Percentiles rank a stretch among this genome's conserved stretches.
Conservation (phyloP, 2,797 vertebrate genomes). For the Spatula clypeata region DNA sequence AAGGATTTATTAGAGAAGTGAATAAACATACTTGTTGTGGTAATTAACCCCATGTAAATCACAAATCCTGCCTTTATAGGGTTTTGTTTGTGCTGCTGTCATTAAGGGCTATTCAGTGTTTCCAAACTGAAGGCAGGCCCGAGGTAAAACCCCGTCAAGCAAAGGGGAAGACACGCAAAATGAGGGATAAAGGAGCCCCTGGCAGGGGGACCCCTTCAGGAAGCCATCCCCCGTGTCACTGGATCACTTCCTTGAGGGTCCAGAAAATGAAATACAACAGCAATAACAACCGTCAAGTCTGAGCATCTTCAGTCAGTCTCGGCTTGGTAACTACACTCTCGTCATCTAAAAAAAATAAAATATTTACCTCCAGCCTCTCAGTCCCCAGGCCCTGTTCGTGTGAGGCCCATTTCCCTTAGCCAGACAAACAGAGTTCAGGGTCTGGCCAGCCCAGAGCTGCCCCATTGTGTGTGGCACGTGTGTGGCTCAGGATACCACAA, state of each 20-base stretch:
- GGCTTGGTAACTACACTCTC: background rate
- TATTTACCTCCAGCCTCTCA: background rate
- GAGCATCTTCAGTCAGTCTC: background rate
- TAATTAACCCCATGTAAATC: slow-evolving; percentile 61
- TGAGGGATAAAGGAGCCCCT: background rate
- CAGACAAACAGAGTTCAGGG: background rate
- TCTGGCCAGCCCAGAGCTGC: background rate
- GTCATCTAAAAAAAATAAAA: background rate
- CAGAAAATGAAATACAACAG: background rate
- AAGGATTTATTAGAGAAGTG: slow-evolving; percentile 68
- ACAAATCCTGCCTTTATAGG: slow-evolving; percentile 38
- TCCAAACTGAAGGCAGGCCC: slow-evolving; percentile 15
- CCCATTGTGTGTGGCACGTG: accelerated
- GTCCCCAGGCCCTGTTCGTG: accelerated
- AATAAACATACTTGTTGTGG: slow-evolving; percentile 69
- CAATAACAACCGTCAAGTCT: accelerated
- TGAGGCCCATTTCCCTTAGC: background rate
- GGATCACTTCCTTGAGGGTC: background rate
- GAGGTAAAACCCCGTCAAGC: background rate
- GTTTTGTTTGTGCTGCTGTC: slow-evolving; percentile 45
- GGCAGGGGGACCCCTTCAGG: background rate
- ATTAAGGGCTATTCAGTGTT: slow-evolving; percentile 29
- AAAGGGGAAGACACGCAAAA: background rate
- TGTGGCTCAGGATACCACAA: background rate
- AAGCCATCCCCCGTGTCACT: background rate